phyloP scores from a whole-genome alignment of 2,113 vertebrate genomes.

The Campylomormyrus numenius region DNA sequence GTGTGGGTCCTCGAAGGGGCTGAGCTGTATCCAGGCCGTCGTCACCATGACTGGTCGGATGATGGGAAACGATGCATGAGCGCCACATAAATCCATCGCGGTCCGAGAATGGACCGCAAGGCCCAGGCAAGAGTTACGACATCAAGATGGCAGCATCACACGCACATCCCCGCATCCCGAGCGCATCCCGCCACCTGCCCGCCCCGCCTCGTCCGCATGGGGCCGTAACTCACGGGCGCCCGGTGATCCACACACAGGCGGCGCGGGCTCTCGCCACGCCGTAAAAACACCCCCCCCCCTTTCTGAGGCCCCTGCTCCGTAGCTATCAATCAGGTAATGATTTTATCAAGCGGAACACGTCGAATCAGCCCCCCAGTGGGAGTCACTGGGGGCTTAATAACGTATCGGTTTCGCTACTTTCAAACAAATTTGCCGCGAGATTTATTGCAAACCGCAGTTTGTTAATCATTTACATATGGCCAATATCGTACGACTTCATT shows the following conservation, averaged over 20 bases:
- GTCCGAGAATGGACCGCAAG: not conserved
- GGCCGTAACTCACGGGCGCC: not conserved
- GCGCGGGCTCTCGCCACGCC: not conserved
- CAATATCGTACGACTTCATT: slow-evolving; percentile 26
- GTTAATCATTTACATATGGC: slow-evolving; percentile 26
- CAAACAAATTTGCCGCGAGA: slow-evolving; percentile 39
- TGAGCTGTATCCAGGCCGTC: not conserved
- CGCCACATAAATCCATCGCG: not conserved
- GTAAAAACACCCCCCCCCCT: not conserved
- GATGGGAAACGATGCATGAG: not conserved
- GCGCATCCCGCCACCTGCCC: not conserved
- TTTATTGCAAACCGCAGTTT: slow-evolving; percentile 38
- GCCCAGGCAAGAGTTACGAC: not conserved
- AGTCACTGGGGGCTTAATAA: slow-evolving; percentile 39
- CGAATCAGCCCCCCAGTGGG: slow-evolving; percentile 15
- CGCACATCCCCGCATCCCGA: not conserved
- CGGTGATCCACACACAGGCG: slow-evolving; percentile 29
- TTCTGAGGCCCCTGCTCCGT: slow-evolving; percentile 23
- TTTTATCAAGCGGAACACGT: slow-evolving; percentile 46
- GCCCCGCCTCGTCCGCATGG: not conserved
- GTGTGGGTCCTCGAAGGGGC: not conserved
- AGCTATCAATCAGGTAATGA: slow-evolving; percentile 50
- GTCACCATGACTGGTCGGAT: not conserved
- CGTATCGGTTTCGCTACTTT: slow-evolving; percentile 42
- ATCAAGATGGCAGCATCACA: slow-evolving; percentile 31